phyloP scores from a whole-genome alignment of 2,888 invertebrate species.

The Cosmia pyralina region DNA sequence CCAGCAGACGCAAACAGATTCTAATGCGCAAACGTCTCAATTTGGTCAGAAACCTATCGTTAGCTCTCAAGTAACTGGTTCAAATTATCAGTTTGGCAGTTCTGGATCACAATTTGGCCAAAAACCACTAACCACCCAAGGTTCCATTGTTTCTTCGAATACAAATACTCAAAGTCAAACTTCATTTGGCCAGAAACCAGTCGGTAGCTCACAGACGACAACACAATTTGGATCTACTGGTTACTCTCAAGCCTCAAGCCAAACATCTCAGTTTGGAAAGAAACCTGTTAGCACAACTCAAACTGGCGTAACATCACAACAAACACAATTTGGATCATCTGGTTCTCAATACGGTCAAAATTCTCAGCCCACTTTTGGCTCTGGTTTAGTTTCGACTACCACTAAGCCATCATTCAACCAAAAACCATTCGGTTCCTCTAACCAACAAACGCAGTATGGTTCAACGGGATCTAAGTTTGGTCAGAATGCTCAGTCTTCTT shows the following conservation, averaged over 20 bases:
- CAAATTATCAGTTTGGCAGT: slow-evolving; percentile 33
- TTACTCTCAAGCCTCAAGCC: slow-evolving; percentile 3
- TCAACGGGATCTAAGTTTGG: slow-evolving; percentile 19
- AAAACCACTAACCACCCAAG: slow-evolving; percentile 17
- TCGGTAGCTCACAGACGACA: not conserved
- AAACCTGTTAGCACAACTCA: slow-evolving; percentile 16
- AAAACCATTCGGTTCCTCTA: not conserved
- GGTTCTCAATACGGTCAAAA: slow-evolving; percentile 24
- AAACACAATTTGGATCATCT: slow-evolving; percentile 6
- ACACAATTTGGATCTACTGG: slow-evolving; percentile 11
- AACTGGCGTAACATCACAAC: slow-evolving; percentile 42
- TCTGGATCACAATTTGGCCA: slow-evolving; percentile 28
- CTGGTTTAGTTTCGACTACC: not conserved
- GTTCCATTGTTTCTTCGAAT: slow-evolving; percentile 30
- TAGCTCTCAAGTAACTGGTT: slow-evolving; percentile 33
- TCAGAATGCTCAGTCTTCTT: slow-evolving; percentile 2
- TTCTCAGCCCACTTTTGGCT: not conserved
- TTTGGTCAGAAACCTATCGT: slow-evolving; percentile 44
- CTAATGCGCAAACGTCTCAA: slow-evolving; percentile 25
- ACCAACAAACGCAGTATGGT: slow-evolving; percentile 19
- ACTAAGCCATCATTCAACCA: slow-evolving; percentile 15
- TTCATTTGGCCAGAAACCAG: slow-evolving; percentile 35
- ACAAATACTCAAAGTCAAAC: slow-evolving; percentile 20
- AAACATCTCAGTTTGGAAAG: slow-evolving; percentile 29
- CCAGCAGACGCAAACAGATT: slow-evolving; percentile 41